These are phyloP conservation scores for Caenorhabditis angaria DNA, from an alignment of 2,888 invertebrate genomes.

Conservation along the genomic window DNA sequence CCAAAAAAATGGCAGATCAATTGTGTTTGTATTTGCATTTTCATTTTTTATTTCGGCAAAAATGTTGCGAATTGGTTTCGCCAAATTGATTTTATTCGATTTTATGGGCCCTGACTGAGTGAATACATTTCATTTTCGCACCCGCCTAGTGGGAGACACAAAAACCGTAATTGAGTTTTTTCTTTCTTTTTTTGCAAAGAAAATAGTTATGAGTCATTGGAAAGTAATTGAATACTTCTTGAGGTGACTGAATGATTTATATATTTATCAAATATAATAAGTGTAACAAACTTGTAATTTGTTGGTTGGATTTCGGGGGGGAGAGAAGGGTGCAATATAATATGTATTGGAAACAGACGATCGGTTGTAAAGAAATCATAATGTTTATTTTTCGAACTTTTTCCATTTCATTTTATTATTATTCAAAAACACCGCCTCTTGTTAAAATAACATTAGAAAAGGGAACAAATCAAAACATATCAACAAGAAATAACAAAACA, in stretches of 20 bases:
- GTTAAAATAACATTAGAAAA: constrained; percentile 8
- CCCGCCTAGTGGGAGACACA: neutral
- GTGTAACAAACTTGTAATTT: neutral
- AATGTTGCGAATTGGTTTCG: constrained; percentile 25
- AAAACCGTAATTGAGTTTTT: constrained; percentile 2
- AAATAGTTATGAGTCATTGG: neutral
- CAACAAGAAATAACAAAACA: neutral
- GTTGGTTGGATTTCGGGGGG: neutral
- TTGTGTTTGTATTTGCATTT: constrained; percentile 19
- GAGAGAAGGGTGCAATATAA: constrained; percentile 2
- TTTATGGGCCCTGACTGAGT: constrained; percentile 2
- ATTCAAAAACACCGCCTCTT: constrained; percentile 22
- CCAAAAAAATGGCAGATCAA: neutral
- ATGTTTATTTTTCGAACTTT: constrained; percentile 40
- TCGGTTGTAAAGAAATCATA: constrained; percentile 28
- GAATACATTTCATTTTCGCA: neutral
- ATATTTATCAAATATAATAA: neutral
- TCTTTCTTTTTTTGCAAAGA: neutral
- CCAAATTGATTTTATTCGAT: constrained; percentile 25
- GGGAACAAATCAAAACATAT: constrained; percentile 11
- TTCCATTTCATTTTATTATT: constrained; percentile 17
- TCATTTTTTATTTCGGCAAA: constrained; percentile 8
- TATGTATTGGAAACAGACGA: constrained; percentile 18
- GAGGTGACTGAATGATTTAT: constrained; percentile 11
- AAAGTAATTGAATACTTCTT: constrained; percentile 3